These are phyloP conservation scores for Brachionus plicatilis DNA, from an alignment of 1,140 invertebrate species.

Conservation along the genomic window DNA sequence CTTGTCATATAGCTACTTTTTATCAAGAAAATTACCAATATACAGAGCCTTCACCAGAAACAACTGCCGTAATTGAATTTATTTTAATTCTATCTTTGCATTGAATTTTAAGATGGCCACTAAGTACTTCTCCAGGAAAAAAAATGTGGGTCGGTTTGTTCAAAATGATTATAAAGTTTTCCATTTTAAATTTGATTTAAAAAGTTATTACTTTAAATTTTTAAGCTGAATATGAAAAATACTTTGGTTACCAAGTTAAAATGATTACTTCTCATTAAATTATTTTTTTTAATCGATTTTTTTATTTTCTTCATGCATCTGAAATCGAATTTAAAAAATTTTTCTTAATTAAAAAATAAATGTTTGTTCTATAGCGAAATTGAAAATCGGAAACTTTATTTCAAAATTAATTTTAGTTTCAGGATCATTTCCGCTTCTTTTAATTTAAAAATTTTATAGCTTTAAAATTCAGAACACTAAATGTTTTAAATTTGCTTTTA, in stretches of 20 bases:
- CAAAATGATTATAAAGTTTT: background rate
- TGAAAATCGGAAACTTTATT: too few relatives aligned
- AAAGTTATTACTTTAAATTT: background rate
- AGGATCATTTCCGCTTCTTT: too few relatives aligned
- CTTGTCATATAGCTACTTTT: too few relatives aligned
- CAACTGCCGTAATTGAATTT: background rate
- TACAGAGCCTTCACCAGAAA: background rate
- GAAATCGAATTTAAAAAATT: background rate
- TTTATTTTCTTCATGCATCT: background rate
- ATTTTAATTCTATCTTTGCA: background rate
- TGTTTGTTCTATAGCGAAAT: too few relatives aligned
- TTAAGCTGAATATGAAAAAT: too few relatives aligned
- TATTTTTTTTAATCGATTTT: background rate
- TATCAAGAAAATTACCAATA: background rate
- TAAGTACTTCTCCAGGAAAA: background rate
- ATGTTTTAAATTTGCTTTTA: too few relatives aligned
- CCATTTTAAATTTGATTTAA: background rate
- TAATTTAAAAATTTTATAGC: too few relatives aligned
- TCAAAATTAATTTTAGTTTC: too few relatives aligned
- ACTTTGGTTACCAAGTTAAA: background rate
- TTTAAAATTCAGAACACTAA: too few relatives aligned
- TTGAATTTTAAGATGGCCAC: background rate
- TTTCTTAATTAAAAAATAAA: too few relatives aligned
- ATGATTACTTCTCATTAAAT: background rate
- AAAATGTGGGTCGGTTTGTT: background rate